Percentiles rank a stretch among this genome's conserved stretches.
Evolutionary conservation across 2,797 vertebrate species (phyloP).

Genomic region (Falco peregrinus): DNA sequence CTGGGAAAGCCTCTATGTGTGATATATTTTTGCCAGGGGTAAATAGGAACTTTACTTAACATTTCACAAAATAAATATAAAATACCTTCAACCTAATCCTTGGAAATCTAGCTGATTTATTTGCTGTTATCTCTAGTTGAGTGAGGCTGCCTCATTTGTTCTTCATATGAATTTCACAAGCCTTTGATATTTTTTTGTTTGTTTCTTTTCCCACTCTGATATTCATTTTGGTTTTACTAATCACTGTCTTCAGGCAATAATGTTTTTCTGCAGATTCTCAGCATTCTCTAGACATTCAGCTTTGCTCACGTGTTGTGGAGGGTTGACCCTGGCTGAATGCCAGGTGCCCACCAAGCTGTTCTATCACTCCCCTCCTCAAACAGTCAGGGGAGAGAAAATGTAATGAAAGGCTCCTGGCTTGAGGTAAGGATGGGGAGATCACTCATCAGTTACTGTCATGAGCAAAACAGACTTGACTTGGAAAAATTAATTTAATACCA

Average conservation of each 20-base stretch:
- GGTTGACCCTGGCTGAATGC: background rate
- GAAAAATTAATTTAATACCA: background rate
- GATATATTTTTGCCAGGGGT: background rate
- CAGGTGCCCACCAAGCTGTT: background rate
- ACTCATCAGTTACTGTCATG: background rate
- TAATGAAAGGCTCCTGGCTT: background rate
- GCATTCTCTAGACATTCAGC: background rate
- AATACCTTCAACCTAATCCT: background rate
- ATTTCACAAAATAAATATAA: background rate
- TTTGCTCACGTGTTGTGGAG: background rate
- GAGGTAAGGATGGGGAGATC: background rate
- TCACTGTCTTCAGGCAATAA: background rate
- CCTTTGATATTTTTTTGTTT: background rate
- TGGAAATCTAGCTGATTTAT: background rate
- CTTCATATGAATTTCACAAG: background rate
- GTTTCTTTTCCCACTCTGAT: background rate
- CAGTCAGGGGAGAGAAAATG: background rate
- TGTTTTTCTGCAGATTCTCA: background rate
- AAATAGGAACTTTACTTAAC: background rate
- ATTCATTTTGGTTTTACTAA: slow-evolving; percentile 30
- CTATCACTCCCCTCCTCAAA: background rate
- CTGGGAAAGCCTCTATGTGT: background rate
- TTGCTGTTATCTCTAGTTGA: background rate
- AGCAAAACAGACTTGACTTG: background rate
- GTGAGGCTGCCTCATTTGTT: background rate